Evolutionary conservation across 2,113 vertebrate species (phyloP).

Genomic region (Calyptomena viridis): DNA sequence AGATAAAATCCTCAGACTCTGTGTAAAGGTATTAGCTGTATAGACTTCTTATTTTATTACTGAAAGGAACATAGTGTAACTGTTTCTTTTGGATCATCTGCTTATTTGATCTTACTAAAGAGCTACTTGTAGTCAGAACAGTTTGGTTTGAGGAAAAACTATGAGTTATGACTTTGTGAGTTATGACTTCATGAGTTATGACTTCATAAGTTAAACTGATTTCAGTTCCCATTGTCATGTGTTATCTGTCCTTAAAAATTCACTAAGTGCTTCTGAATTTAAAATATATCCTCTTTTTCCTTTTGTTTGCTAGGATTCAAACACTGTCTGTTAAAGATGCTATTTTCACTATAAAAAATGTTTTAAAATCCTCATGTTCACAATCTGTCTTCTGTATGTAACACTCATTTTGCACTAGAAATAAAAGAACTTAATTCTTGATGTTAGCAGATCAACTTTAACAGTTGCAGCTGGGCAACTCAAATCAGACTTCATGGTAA

Average conservation of each 20-base stretch:
- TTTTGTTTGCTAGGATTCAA: background rate
- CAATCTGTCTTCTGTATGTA: background rate
- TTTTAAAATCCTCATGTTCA: background rate
- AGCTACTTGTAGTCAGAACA: background rate
- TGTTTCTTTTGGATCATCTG: background rate
- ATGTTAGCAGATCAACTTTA: background rate
- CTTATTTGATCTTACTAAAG: background rate
- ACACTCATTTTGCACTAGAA: background rate
- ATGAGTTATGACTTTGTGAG: background rate
- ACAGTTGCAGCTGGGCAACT: background rate
- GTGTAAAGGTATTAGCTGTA: background rate
- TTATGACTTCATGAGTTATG: background rate
- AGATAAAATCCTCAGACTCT: background rate
- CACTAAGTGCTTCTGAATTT: background rate
- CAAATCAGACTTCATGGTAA: background rate
- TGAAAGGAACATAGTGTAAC: background rate
- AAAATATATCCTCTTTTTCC: background rate
- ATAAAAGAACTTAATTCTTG: background rate
- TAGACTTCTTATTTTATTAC: background rate
- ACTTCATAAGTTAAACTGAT: background rate
- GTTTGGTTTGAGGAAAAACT: background rate
- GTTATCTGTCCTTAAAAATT: background rate
- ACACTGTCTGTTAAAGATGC: background rate
- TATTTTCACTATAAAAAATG: background rate
- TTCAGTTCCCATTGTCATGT: background rate